These are phyloP conservation scores for Chitala chitala DNA, from an alignment of 2,113 vertebrate species.

Conservation along the genomic window DNA sequence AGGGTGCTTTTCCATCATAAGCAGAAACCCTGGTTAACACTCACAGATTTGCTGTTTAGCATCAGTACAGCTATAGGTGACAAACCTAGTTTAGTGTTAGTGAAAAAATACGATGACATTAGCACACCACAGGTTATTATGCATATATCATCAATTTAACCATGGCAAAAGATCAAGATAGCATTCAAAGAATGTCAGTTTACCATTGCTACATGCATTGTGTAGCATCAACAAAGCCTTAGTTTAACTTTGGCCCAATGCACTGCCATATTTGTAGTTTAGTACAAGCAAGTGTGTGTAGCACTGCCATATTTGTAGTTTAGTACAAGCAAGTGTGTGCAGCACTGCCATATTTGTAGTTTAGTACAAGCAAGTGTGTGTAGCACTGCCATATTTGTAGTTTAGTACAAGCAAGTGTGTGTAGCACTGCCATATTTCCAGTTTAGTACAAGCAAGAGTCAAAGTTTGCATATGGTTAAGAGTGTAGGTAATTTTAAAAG, in stretches of 20 bases:
- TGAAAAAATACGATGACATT: too few species aligned
- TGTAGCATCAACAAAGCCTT: not conserved
- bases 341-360: conserved; percentile 44
- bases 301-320: not conserved
- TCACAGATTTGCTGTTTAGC: conserved; percentile 33
- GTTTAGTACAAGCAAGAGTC: too few species aligned
- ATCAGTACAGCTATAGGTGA: not conserved
- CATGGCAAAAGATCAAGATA: not conserved
- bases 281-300: not conserved
- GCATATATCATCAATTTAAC: not conserved
- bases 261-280: not conserved
- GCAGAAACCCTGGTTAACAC: conserved; percentile 27
- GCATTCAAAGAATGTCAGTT: conserved; percentile 43
- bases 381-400: not conserved
- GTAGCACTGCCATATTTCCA: conserved; percentile 42
- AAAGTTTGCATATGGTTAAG: too few species aligned
- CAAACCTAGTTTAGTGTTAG: not conserved
- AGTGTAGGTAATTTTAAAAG: too few species aligned
- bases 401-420: not conserved
- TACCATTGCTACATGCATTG: not conserved
- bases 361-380: too few species aligned
- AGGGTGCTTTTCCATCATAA: not conserved
- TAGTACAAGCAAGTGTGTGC: too few species aligned
- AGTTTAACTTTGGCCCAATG: not conserved
- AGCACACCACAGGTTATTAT: not conserved